These are phyloP conservation scores for Leucophora obtusa DNA, from an alignment of 2,888 invertebrate species.

Conservation along the genomic window DNA sequence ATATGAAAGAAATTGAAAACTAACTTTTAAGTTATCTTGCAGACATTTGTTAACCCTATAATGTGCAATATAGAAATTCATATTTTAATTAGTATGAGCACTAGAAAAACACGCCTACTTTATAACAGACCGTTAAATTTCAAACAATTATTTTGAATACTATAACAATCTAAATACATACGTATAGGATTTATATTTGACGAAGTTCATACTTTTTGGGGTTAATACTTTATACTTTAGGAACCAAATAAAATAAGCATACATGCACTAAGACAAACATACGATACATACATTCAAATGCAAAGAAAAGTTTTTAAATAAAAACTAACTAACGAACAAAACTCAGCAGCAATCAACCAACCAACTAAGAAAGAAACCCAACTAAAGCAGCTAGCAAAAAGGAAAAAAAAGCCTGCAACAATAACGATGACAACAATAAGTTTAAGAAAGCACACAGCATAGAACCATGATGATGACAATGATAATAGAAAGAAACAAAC, in stretches of 20 bases:
- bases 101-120: too few species aligned
- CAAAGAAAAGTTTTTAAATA: conserved; percentile 27
- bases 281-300: conserved; percentile 11
- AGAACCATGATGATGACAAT: conserved; percentile 40
- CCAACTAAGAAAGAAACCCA: not conserved
- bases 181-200: too few species aligned
- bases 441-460: conserved; percentile 24
- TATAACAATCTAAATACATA: too few species aligned
- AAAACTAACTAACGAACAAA: conserved; percentile 3
- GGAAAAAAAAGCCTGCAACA: conserved; percentile 5
- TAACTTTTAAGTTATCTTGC: not conserved
- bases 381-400: too few species aligned
- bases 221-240: not conserved
- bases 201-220: not conserved
- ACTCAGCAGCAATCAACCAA: conserved; percentile 16
- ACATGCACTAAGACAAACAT: not conserved
- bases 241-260: not conserved
- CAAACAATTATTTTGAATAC: too few species aligned
- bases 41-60: not conserved
- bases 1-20: not conserved
- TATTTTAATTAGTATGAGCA: too few species aligned
- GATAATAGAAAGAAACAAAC: conserved; percentile 55
- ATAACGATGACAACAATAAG: conserved; percentile 26
- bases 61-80: not conserved
- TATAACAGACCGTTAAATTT: too few species aligned